Conservation (phyloP, 2,797 vertebrate species). For the Enteromius trimaculatus region DNA sequence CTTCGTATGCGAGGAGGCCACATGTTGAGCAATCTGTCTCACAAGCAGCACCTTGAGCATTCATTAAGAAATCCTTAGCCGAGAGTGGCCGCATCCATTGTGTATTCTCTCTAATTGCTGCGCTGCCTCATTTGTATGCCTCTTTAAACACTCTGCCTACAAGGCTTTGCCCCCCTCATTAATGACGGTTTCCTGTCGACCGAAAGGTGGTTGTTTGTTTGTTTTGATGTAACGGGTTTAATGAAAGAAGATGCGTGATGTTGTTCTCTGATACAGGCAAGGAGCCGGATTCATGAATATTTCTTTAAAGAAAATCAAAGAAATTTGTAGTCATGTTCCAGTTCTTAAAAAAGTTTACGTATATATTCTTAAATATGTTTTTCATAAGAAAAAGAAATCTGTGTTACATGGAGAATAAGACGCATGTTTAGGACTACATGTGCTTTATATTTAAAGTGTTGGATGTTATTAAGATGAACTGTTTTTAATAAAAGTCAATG, state of each 20-base stretch:
- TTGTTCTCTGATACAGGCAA: neutral
- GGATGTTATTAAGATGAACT: neutral
- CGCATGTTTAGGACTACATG: neutral
- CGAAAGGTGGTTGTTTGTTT: constrained; percentile 45
- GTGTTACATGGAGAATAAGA: neutral
- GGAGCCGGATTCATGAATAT: neutral
- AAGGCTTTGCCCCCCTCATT: constrained; percentile 41
- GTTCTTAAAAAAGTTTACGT: neutral
- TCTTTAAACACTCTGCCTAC: constrained; percentile 50
- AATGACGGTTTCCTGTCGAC: constrained; percentile 12
- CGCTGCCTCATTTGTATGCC: constrained; percentile 55
- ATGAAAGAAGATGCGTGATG: constrained; percentile 14
- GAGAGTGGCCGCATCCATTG: constrained; percentile 23
- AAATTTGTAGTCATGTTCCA: neutral
- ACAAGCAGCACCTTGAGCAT: constrained; percentile 52
- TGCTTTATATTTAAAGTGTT: neutral
- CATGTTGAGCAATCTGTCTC: constrained; percentile 28
- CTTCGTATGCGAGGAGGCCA: constrained; percentile 26
- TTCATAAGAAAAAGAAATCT: neutral
- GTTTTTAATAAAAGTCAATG: too few relatives aligned
- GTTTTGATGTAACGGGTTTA: constrained; percentile 50
- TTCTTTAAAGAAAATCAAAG: neutral
- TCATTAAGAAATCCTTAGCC: constrained; percentile 56
- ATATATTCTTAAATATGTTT: neutral
- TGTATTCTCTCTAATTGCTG: constrained; percentile 54